Base-by-base conservation (phyloP, 2,888 invertebrate genomes). In the Chrysopilus asiliformis region DNA sequence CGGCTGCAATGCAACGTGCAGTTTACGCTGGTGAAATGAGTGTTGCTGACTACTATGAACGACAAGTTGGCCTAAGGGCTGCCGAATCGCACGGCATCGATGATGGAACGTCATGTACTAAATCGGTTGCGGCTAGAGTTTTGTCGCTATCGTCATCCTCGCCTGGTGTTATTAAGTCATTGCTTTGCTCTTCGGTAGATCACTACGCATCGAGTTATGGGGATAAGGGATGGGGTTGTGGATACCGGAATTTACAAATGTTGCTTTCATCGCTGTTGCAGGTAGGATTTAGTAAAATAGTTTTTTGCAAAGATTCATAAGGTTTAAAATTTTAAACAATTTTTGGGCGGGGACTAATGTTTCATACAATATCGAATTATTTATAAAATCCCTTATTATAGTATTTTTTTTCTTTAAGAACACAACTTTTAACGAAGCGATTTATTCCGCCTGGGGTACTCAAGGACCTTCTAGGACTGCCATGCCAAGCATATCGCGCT, bases 211-310 rank as follows among this genome's bases (percentile, higher is more conserved):
- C 83, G 27, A 84, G 85, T 0, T 86, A 85, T 53, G 89, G 86
- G 1, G 90, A 90, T 61, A 71, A 79, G 49, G 90, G 90, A 7
- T 91, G 89, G 87, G 90, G 90, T 3, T 91, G 91, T 54, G 91
- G 91, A 0, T 90, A 89, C 57, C 68, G 90, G 50, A 89, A 90
- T 64, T 76, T 85, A 63, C 90, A 90, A 60, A 90, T 90, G 89
- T 66, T 90, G 49, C 68, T 90, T n/a, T 87, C 87, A 1, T 80
- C 83, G 3, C 67, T 90, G 32, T 66, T 80, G 43, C 68, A 68
- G 36, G 49, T 49, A 41, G 25, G n/a, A n/a, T 27, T 18, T 26
- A 8, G 16, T 33, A 22, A 6, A 36, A 34, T 38, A 12, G 17
- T 32, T 31, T 35, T 15, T 20, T 18, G 9, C 4, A 24, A 12